Base-by-base conservation (phyloP, 2,888 invertebrate genomes). In the Deladenus siricidicola region DNA sequence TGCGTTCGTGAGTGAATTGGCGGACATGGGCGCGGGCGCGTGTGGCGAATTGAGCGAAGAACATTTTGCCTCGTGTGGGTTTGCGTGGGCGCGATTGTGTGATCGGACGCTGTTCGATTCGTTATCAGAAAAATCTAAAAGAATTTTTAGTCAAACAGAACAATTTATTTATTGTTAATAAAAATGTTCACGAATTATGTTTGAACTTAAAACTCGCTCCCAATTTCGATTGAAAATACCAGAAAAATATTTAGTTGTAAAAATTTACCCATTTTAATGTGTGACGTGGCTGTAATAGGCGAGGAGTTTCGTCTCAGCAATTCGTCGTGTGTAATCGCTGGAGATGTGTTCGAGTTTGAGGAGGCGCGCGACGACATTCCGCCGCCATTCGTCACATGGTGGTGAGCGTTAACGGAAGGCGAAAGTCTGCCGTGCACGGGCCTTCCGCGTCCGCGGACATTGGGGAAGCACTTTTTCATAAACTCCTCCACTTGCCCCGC, bases 381-480 rank as follows among this genome's bases (percentile, higher is more conserved):
- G 26, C 24, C 50, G 21, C 28, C 26, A 28, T 3, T 23, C n/a
- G 24, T 8, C 17, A 24, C 23, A 45, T 45, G 26, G 8, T 50
- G 39, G 14, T 34, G 39, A 34, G 39, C 14, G 6, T 34, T 6
- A 10, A 10, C 8, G 14, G 39, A 34, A 19, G 60, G 65, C 28
- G 58, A 64, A 10, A 28, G 29, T 24, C 75, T 58, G 24, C 74
- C 74, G 44, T 78, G 76, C 64, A 76, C 71, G 29, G 76, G 76
- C 14, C 77, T 70, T 1, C 77, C 77, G 23, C 77, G 61, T 49
- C 77, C 77, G 2, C 77, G 65, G 4, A 77, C 77, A 56, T 78
- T 74, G 1, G 77, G 77, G 55, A 77, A 77, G 63, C 77, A 77
- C 58, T 73, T 64, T 62, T 78, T 77, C 77, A 77, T 77, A 66